Evolutionary conservation across 2,113 vertebrate genomes (phyloP), one percentile per base, ranked within the genome.

Genomic region (Sciurus niger): DNA sequence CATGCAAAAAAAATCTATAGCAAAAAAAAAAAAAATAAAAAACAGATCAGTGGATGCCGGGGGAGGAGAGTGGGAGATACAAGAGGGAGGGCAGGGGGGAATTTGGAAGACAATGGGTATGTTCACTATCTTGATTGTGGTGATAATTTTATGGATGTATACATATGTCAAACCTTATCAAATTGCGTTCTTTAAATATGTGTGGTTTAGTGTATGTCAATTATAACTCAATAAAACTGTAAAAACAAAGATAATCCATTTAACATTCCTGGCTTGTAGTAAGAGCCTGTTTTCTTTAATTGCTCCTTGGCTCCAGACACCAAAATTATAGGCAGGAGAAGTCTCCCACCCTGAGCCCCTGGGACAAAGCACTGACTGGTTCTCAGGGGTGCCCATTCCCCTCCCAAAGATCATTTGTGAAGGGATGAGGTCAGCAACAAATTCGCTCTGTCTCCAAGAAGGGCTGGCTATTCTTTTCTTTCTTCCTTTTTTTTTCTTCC

Each of bases 201-300:
- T 84, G 58, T 34, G 37, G 67, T 68, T 77, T 85, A 96, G 67
- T 89, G n/a, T 5, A 9, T 82, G 74, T 68, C 43, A 86, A 68
- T 58, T 87, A 87, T 58, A 60, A 48, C 55, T 92, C 90, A 89
- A 76, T 92, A 90, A 96, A 92, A 70, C 43, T 90, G 51, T 82
- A 40, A 60, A 96, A 80, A 92, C 84, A 95, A 87, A 90, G 85
- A 84, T 80, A 94, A 95, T 96, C 24, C 43, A 55, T 67, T 79
- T 95, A 90, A 92, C 80, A 37, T 90, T 93, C 73, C 25, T 96
- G 90, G 80, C 72, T 96, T 94, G 32, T 78, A 83, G 73, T 25
- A 82, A 93, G 48, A 76, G 43, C 70, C 65, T 84, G 32, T 77
- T 87, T 97, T 86, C 88, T 96, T 51, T 87, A 84, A 93, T 94